A percentile compares a stretch with the other conserved stretches of the same genome.
phyloP scores from a whole-genome alignment of 1,140 invertebrate species.

The Drosophila varians region DNA sequence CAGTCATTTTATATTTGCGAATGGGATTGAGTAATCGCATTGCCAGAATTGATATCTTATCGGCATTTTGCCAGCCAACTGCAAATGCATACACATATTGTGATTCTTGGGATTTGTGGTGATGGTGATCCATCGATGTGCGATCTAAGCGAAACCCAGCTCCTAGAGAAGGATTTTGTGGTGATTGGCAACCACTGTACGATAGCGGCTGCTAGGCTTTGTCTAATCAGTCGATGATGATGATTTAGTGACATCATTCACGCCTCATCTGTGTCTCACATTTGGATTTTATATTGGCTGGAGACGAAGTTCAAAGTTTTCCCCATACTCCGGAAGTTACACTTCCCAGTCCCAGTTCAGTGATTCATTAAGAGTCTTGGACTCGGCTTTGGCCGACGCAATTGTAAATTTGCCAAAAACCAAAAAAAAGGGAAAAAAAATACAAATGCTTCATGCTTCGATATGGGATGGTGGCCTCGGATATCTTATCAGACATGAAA shows the following conservation, averaged over 20 bases:
- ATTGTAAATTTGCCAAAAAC: conserved; percentile 11
- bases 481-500: conserved; percentile 26
- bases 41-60: conserved; percentile 16
- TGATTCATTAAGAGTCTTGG: conserved; percentile 16
- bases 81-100: background rate
- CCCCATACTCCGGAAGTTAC: conserved; percentile 1
- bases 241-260: conserved; percentile 16
- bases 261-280: conserved; percentile 25
- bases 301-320: conserved; percentile 35
- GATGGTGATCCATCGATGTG: conserved; percentile 18
- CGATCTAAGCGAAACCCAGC: background rate
- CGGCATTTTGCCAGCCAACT: background rate
- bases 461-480: background rate
- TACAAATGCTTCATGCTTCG: background rate
- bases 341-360: background rate
- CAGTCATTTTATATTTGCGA: background rate
- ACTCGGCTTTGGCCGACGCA: background rate
- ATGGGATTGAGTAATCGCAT: background rate
- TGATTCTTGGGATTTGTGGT: conserved; percentile 13
- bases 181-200: conserved; percentile 15
- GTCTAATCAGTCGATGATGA: background rate
- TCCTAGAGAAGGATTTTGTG: background rate
- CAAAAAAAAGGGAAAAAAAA: too few species aligned
- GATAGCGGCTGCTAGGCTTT: conserved; percentile 22
- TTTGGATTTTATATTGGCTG: background rate